Conservation (phyloP, 2,113 vertebrate genomes). For the Passer montanus region DNA sequence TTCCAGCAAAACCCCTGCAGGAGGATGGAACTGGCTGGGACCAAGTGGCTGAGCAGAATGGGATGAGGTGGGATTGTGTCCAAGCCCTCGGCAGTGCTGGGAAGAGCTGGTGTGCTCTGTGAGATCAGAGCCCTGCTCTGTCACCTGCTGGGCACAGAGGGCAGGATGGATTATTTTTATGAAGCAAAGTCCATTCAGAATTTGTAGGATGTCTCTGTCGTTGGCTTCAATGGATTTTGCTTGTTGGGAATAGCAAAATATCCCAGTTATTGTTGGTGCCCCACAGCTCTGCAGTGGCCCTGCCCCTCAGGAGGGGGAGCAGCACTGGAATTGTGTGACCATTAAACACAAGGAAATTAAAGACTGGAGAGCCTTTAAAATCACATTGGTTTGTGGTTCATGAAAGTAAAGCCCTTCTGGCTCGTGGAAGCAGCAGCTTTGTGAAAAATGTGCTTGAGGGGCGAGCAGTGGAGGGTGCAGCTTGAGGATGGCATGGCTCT, state of each 20-base stretch:
- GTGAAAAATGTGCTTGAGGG: background rate
- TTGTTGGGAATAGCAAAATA: background rate
- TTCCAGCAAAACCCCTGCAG: background rate
- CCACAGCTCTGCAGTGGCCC: background rate
- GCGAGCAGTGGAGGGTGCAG: background rate
- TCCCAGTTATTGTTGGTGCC: fast-evolving
- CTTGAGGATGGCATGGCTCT: background rate
- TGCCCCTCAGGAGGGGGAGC: background rate
- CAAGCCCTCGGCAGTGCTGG: background rate
- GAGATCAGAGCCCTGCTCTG: background rate
- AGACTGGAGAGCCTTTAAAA: background rate
- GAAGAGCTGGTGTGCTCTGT: background rate
- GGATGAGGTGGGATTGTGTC: background rate
- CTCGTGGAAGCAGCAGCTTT: background rate
- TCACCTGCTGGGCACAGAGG: background rate
- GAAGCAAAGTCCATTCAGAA: background rate
- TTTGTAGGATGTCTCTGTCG: background rate
- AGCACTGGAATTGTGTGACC: background rate
- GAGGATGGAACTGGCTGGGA: background rate
- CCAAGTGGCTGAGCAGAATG: background rate
- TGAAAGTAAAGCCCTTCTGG: background rate
- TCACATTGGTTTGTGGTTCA: background rate
- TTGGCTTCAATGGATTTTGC: background rate
- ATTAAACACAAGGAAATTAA: background rate
- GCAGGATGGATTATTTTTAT: background rate